Base-by-base conservation (phyloP, 2,888 invertebrate genomes). In the Tipula unca region DNA sequence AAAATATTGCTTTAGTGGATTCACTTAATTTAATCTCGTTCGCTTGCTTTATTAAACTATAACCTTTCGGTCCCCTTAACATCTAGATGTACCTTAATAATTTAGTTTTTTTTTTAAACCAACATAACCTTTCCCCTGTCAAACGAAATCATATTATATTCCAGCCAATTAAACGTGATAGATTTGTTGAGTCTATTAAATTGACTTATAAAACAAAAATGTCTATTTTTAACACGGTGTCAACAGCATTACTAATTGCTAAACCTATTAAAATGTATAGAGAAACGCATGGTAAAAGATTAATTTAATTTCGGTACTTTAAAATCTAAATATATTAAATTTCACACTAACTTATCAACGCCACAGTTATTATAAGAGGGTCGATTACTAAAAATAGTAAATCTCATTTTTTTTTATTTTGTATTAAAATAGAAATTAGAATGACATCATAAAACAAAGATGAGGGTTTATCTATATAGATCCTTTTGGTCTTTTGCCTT, bases 241-340 rank as follows among this genome's bases (percentile, higher is more conserved):
- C 69, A 69, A 69, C 69, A 69, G 69, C 69, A 69, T 69, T 25
- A 69, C 69, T 69, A 69, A 69, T 69, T 69, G 69, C 69, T 69
- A 69, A 69, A 69, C 69, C 69, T 69, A 69, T 69, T 69, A 69
- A 69, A 13, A 25, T n/a, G n/a, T n/a, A n/a, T 10, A 25, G 69
- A 69, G 8, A 25, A 10, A 25, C 25, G 25, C 13, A 69, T 25
- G 14, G 69, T 69, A 69, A 20, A 69, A 69, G 69, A 69, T 69
- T 69, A 69, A 69, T 69, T 25, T 69, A 69, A 69, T 69, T 69
- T 69, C 13, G 13, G 17, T 10, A 8, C 25, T 69, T 69, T 69
- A 25, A 69, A 25, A 25, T 69, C 13, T 25, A 69, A 25, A 69
- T 25, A 69, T 69, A 69, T 69, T 69, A 69, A 25, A 69, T 69